A percentile compares a stretch with the other conserved stretches of the same genome.
Conservation (phyloP, 2,797 vertebrate species). For the Chaunax sp. region DNA sequence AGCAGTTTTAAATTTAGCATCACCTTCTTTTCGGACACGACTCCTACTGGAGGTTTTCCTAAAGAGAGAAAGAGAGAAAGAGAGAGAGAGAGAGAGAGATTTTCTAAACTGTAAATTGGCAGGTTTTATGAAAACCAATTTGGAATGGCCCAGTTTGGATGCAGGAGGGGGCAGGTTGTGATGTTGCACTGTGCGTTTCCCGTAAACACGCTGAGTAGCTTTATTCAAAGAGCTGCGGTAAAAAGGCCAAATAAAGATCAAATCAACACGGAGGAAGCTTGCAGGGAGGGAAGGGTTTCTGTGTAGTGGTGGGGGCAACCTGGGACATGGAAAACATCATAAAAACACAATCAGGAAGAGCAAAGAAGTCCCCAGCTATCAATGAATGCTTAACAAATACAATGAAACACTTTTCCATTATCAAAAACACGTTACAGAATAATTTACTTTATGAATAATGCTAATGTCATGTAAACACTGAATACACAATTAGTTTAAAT, state of each 20-base stretch:
- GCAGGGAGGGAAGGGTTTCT: conserved; percentile 36
- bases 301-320: conserved; percentile 42
- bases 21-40: conserved; percentile 55
- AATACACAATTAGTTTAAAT: not conserved
- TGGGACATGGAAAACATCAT: conserved; percentile 55
- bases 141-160: conserved; percentile 72
- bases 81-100: conserved; percentile 17
- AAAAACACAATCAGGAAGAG: conserved; percentile 5
- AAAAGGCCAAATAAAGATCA: conserved; percentile 80
- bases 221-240: conserved; percentile 81
- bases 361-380: not conserved
- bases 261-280: conserved; percentile 70
- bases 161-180: conserved; percentile 66
- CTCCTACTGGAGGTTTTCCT: conserved; percentile 62
- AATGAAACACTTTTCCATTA: not conserved
- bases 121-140: conserved; percentile 73
- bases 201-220: conserved; percentile 80
- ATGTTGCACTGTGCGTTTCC: conserved; percentile 77
- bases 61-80: conserved; percentile 26
- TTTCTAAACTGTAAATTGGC: conserved; percentile 70
- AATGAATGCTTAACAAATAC: conserved; percentile 6
- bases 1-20: conserved; percentile 85
- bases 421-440: not conserved
- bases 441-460: not conserved
- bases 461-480: not conserved